Conservation (phyloP, 2,113 vertebrate genomes). For the Megaceryle torquata region DNA sequence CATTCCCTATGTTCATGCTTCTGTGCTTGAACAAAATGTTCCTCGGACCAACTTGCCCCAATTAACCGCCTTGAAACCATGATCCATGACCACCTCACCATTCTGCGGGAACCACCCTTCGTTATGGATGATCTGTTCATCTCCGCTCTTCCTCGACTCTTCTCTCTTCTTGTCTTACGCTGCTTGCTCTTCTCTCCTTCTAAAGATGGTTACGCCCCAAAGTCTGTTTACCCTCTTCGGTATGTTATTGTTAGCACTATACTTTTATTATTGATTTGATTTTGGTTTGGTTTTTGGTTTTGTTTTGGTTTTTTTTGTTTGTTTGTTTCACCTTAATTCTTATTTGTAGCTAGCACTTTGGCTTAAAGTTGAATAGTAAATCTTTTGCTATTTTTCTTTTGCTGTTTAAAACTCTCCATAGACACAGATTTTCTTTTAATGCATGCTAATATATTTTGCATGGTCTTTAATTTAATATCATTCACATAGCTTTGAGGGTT, state of each 20-base stretch:
- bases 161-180: slow-evolving; percentile 99
- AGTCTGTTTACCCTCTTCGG: slow-evolving; percentile 93
- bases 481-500: slow-evolving; percentile 90
- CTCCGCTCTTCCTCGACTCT: slow-evolving; percentile 99
- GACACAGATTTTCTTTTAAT: slow-evolving; percentile 86
- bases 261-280: slow-evolving; percentile 86
- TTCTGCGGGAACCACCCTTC: slow-evolving; percentile 99
- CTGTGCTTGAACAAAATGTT: slow-evolving; percentile 91
- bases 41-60: slow-evolving; percentile 97
- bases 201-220: slow-evolving; percentile 92
- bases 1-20: slow-evolving; percentile 86
- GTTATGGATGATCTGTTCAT: slow-evolving; percentile 99
- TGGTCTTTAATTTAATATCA: slow-evolving; percentile 87
- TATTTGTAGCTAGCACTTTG: slow-evolving; percentile 99
- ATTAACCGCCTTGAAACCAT: slow-evolving; percentile 96
- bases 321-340: slow-evolving; percentile 88
- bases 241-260: slow-evolving; percentile 96
- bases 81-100: slow-evolving; percentile 99
- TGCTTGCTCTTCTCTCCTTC: slow-evolving; percentile 94
- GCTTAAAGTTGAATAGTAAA: slow-evolving; percentile 96
- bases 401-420: slow-evolving; percentile 82
- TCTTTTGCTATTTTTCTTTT: slow-evolving; percentile 85
- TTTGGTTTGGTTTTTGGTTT: slow-evolving; percentile 25
- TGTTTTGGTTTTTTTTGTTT: not conserved
- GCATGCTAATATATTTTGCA: slow-evolving; percentile 91